Percentiles rank a stretch among this genome's conserved stretches.
phyloP scores from a whole-genome alignment of 2,113 vertebrate genomes.

The Aegypius monachus region DNA sequence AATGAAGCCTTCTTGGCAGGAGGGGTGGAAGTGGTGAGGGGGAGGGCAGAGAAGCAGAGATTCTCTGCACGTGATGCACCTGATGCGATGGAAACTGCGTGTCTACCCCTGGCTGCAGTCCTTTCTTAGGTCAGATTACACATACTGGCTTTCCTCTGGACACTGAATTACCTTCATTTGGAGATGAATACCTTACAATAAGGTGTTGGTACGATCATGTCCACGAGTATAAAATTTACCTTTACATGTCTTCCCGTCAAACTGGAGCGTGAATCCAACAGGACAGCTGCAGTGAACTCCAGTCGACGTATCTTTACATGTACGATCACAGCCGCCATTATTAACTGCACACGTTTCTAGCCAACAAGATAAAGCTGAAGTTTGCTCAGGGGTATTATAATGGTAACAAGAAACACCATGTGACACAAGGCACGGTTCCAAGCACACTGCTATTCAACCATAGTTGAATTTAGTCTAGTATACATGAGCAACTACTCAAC shows the following conservation, averaged over 20 bases:
- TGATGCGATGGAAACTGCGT: neutral
- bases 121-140: neutral
- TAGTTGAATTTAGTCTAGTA: neutral
- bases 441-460: neutral
- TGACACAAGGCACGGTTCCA: neutral
- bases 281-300: constrained; percentile 98
- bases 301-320: constrained; percentile 95
- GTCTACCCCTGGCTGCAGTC: neutral
- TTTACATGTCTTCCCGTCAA: constrained; percentile 95
- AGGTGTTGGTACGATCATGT: accelerated
- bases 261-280: constrained; percentile 89
- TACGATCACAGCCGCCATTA: constrained; percentile 96
- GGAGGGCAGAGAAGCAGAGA: neutral
- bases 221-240: constrained; percentile 66
- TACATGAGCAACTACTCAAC: neutral
- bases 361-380: constrained; percentile 7
- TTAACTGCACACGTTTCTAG: constrained; percentile 95
- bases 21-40: neutral
- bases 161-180: neutral
- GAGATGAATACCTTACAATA: neutral
- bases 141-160: neutral
- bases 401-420: neutral
- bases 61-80: neutral
- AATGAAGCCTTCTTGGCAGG: neutral
- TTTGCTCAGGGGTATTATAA: neutral